phyloP scores from a whole-genome alignment of 2,888 invertebrate genomes.

The Nephrotoma flavescens region DNA sequence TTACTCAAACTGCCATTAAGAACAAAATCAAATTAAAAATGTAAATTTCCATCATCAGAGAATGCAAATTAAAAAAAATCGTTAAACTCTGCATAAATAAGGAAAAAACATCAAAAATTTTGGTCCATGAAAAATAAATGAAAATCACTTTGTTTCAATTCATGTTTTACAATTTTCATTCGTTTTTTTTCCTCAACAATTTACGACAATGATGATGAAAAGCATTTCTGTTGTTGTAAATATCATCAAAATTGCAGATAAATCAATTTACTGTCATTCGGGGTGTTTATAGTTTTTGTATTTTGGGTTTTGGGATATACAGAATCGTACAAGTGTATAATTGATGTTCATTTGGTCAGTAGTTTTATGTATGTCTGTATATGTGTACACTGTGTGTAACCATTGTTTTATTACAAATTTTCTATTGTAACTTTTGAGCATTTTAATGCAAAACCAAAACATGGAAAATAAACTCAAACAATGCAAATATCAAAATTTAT shows the following conservation, averaged over 20 bases:
- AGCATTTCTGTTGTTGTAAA: neutral
- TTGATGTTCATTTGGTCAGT: slow-evolving; percentile 1
- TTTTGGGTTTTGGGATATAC: neutral
- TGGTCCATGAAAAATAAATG: neutral
- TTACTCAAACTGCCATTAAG: too few species aligned
- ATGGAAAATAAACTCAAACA: neutral
- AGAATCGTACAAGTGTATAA: slow-evolving; percentile 2
- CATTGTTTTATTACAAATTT: neutral
- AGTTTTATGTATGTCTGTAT: neutral
- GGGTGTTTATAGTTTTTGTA: neutral
- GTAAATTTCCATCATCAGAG: too few species aligned
- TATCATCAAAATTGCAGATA: neutral
- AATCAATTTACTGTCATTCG: slow-evolving; percentile 1
- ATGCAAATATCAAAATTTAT: neutral
- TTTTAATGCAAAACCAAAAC: neutral
- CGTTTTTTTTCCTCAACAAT: neutral
- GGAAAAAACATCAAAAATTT: neutral
- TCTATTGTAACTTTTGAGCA: neutral
- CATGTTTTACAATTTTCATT: neutral
- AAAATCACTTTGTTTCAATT: neutral
- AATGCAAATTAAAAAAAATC: neutral
- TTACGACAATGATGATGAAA: neutral
- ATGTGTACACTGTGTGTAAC: neutral
- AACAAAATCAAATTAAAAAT: too few species aligned
- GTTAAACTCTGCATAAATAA: neutral